Base-by-base conservation (phyloP, 1,140 invertebrate species). In the Hylaeus anthracinus region DNA sequence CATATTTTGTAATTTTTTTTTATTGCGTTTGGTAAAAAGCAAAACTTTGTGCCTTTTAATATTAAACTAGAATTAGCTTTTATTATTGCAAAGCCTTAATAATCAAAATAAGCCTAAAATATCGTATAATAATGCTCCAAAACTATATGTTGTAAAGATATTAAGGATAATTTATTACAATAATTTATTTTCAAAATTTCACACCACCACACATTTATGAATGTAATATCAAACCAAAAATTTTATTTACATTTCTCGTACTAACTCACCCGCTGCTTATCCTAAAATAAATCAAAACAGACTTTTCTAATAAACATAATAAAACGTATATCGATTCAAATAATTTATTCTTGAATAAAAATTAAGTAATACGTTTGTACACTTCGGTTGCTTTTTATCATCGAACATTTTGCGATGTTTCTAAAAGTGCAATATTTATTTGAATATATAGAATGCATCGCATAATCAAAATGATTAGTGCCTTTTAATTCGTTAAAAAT, bases 261-360 rank as follows among this genome's bases (percentile, higher is more conserved):
- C 73, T 86, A 92, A 92, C 91, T 92, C 90, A 91, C 91, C 92
- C 89, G 84, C 83, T 78, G 89, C 83, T 89, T 89, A 78, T 89
- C 91, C 92, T 93, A 93, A 88, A 93, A 93, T 89, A 88, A 92
- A 91, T 78, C 73, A 79, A 87, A 86, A 88, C 82, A n/a, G 63
- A 61, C 14, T 63, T 41, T 65, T 83, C 53, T 77, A 81, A 72
- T 87, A 76, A 89, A 74, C 72, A 77, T 78, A 81, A 88, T 58
- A 73, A 80, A 78, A 66, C 15, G 14, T 53, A 15, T n/a, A 48
- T 71, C 3, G 15, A 58, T n/a, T 37, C 41, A 61, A 73, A 65
- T 39, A 73, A 80, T 12, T 55, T 45, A 12, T 67, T 37, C 15
- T 39, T 48, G 48, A 53, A 43, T 43, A 12, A 58, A 48, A 58